Evolutionary conservation across 2,113 vertebrate species (phyloP).

Genomic region (Coptodon bakossiorum): DNA sequence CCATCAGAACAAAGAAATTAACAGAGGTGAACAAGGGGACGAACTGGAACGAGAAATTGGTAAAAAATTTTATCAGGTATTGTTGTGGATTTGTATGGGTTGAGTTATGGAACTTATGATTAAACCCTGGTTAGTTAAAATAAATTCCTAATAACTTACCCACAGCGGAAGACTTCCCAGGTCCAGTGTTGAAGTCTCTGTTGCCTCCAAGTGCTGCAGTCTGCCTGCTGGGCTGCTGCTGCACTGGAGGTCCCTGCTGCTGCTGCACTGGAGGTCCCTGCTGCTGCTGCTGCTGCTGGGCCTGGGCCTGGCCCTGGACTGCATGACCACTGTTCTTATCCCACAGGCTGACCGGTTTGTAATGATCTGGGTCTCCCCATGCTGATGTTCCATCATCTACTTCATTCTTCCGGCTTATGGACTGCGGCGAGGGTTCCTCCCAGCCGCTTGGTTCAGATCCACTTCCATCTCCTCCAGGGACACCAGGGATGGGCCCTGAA

Average conservation of each 20-base stretch:
- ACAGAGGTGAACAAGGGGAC: neutral
- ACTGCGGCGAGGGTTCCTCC: slow-evolving; percentile 96
- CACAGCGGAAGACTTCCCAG: slow-evolving; percentile 55
- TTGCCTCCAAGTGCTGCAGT: slow-evolving; percentile 48
- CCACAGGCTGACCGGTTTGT: slow-evolving; percentile 97
- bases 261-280: slow-evolving; percentile 59
- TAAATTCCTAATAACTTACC: slow-evolving; percentile 42
- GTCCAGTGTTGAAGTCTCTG: slow-evolving; percentile 63
- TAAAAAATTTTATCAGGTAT: neutral
- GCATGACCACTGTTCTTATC: slow-evolving; percentile 88
- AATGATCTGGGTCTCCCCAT: slow-evolving; percentile 94
- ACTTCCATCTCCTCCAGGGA: slow-evolving; percentile 72
- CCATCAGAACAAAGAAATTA: neutral
- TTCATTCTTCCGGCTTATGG: slow-evolving; percentile 92
- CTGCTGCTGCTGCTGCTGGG: slow-evolving; percentile 38
- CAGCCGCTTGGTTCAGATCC: slow-evolving; percentile 88
- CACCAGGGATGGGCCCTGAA: slow-evolving; percentile 81
- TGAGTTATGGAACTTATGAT: neutral
- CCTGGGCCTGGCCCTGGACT: slow-evolving; percentile 64
- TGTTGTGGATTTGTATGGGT: neutral
- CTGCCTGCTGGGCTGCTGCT: slow-evolving; percentile 70
- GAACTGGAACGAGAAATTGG: neutral
- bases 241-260: slow-evolving; percentile 62
- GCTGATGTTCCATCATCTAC: slow-evolving; percentile 98
- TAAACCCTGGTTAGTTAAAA: neutral